Evolutionary conservation across 2,113 vertebrate species (phyloP), one percentile per base, ranked within the genome.

Genomic region (Antigone vipio): DNA sequence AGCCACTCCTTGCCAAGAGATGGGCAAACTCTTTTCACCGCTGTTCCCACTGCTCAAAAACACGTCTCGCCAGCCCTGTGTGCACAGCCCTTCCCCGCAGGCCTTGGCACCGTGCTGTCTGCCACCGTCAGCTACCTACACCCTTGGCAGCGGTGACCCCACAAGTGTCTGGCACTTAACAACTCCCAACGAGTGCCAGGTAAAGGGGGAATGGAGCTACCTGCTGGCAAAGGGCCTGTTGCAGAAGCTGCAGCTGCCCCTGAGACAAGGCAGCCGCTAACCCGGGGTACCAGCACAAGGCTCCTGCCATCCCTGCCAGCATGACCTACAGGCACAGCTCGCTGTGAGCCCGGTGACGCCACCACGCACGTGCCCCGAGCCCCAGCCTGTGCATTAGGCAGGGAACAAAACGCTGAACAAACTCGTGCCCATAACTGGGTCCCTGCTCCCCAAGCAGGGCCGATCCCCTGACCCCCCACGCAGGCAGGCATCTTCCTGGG

Each of bases 361-460:
- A 12, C 58, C 19, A 0, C 5, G 6, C 18, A 5, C 5, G 0
- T 20, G 15, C 34, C 10, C 34, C 9, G 5, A 47, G n/a, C 24
- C 23, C n/a, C 7, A 1, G 50, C 60, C 52, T 4, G 3, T 6
- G 30, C 45, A 1, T 15, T 2, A 20, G 11, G 16, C 15, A 8
- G 35, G 62, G 34, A 30, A 12, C 14, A 22, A 15, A 22, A 4
- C 0, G 3, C 26, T 8, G 15, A 30, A 69, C 21, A 18, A 27
- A 9, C 10, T 1, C 9, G 42, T 5, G 20, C 34, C 49, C 15
- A 4, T 11, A 9, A 15, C 30, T 2, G 11, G 14, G 6, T 26
- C 64, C 26, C 29, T 5, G 47, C 35, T 21, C 34, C 47, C 12
- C 27, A 9, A 7, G 24, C 23, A n/a, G 56, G 45, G 24, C 68